These are phyloP conservation scores for Battus philenor DNA, from an alignment of 1,140 invertebrate species.

Conservation along the genomic window DNA sequence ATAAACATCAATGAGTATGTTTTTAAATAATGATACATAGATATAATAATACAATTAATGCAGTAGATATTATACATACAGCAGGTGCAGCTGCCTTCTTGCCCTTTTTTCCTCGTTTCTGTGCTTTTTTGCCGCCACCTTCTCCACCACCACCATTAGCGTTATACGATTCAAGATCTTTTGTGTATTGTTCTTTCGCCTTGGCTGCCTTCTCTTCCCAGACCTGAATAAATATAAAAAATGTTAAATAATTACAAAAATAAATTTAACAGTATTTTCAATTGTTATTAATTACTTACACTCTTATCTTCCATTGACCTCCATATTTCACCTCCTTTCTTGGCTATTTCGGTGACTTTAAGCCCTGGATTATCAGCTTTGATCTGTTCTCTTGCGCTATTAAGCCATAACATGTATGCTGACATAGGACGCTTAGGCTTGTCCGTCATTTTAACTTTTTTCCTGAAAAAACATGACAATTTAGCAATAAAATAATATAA, in stretches of 20 bases:
- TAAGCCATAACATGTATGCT: constrained; percentile 93
- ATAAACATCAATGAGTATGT: constrained; percentile 12
- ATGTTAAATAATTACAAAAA: constrained; percentile 15
- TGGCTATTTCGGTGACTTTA: constrained; percentile 88
- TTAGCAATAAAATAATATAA: constrained; percentile 26
- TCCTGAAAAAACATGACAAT: constrained; percentile 58
- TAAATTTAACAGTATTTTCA: too few species aligned
- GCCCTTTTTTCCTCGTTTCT: constrained; percentile 74
- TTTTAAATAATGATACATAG: neutral
- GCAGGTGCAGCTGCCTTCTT: constrained; percentile 71
- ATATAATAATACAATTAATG: constrained; percentile 4
- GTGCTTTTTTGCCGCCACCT: constrained; percentile 71
- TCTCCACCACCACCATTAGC: constrained; percentile 79
- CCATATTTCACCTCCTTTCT: constrained; percentile 93
- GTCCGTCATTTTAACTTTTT: constrained; percentile 84
- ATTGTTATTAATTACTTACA: too few species aligned
- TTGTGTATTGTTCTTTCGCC: constrained; percentile 90
- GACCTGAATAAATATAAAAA: constrained; percentile 76
- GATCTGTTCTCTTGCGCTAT: constrained; percentile 86
- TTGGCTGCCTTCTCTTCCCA: constrained; percentile 92
- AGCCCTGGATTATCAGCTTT: constrained; percentile 89
- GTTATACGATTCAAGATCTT: constrained; percentile 92
- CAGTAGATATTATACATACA: constrained; percentile 45
- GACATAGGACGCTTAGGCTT: constrained; percentile 90
- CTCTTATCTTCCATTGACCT: constrained; percentile 87